phyloP scores from a whole-genome alignment of 1,140 invertebrate species.

The Wasmannia auropunctata region DNA sequence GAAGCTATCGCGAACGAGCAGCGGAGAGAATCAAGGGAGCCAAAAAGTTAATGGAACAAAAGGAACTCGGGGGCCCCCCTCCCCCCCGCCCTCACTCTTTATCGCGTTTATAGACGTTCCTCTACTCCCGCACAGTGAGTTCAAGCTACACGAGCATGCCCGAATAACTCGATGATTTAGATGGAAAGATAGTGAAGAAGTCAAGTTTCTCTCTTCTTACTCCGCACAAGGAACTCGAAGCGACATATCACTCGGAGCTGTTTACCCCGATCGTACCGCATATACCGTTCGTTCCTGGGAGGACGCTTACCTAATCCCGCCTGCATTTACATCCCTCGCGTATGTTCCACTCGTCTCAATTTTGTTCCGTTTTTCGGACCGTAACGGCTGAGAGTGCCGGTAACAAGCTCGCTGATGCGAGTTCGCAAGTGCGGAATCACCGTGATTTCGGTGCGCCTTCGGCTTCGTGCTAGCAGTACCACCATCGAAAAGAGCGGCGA shows the following conservation, averaged over 20 bases:
- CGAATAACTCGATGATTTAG: conserved; percentile 62
- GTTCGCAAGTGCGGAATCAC: conserved; percentile 65
- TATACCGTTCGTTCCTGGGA: neutral
- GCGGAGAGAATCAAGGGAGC: conserved; percentile 3
- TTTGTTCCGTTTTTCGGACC: conserved; percentile 17
- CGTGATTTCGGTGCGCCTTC: conserved; percentile 44
- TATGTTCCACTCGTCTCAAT: neutral
- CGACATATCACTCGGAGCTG: conserved; percentile 56
- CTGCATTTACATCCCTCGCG: conserved; percentile 41
- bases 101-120: conserved; percentile 30
- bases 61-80: neutral
- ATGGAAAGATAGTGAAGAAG: conserved; percentile 31
- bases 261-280: conserved; percentile 60
- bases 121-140: conserved; percentile 21
- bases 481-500: conserved; percentile 52
- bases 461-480: neutral
- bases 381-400: conserved; percentile 34
- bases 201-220: conserved; percentile 42
- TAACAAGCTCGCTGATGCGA: conserved; percentile 60
- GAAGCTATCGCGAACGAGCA: conserved; percentile 18
- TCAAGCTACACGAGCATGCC: conserved; percentile 20
- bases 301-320: conserved; percentile 49
- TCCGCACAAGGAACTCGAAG: neutral
- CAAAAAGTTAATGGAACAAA: conserved; percentile 51
- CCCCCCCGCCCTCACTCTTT: neutral